Percentiles rank a stretch among this genome's conserved stretches.
phyloP scores from a whole-genome alignment of 2,888 invertebrate genomes.

The Drosophila emarginata region DNA sequence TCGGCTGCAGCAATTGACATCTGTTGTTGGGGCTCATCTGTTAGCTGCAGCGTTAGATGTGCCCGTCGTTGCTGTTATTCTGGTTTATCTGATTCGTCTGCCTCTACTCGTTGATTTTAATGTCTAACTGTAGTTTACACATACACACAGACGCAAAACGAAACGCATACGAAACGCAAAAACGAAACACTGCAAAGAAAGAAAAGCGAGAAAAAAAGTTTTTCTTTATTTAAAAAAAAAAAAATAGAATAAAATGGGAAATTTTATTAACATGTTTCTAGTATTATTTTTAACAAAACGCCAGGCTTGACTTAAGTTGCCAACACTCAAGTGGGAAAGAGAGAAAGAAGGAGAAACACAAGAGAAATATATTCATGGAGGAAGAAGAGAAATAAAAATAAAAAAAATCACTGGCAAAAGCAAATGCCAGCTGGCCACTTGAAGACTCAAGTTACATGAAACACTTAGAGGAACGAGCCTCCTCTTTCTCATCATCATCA shows the following conservation, averaged over 20 bases:
- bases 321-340: slow-evolving; percentile 46
- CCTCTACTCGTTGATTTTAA: slow-evolving; percentile 31
- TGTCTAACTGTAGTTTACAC: slow-evolving; percentile 47
- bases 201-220: slow-evolving; percentile 10
- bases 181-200: slow-evolving; percentile 61
- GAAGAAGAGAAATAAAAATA: slow-evolving; percentile 8
- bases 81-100: slow-evolving; percentile 3
- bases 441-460: slow-evolving; percentile 78
- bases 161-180: slow-evolving; percentile 57
- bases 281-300: slow-evolving; percentile 62
- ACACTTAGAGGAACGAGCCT: slow-evolving; percentile 66
- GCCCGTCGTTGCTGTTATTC: slow-evolving; percentile 75
- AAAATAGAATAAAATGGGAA: slow-evolving; percentile 12
- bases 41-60: slow-evolving; percentile 82
- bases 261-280: slow-evolving; percentile 57
- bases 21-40: slow-evolving; percentile 83
- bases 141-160: slow-evolving; percentile 32
- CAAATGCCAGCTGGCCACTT: slow-evolving; percentile 75
- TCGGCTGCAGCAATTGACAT: slow-evolving; percentile 83
- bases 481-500: slow-evolving; percentile 21
- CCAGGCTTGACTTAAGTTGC: slow-evolving; percentile 59
- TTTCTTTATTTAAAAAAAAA: slow-evolving; percentile 2
- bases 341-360: neutral
- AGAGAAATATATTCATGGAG: slow-evolving; percentile 14
- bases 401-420: slow-evolving; percentile 63